phyloP scores from a whole-genome alignment of 2,797 vertebrate genomes.

The Chelon auratus region DNA sequence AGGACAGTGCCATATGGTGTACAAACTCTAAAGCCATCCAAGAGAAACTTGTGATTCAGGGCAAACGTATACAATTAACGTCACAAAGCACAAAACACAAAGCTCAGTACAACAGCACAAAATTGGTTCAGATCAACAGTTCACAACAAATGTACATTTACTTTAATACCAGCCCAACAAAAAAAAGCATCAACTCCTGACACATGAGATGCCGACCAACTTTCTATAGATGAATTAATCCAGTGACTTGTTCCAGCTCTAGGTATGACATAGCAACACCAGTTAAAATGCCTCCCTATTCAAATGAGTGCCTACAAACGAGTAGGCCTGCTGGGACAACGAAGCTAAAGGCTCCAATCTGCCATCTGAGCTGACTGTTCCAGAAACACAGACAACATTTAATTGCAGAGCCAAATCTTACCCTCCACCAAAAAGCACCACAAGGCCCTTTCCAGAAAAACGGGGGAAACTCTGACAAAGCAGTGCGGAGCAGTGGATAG shows the following conservation, averaged over 20 bases:
- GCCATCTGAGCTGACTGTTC: neutral
- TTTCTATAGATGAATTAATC: neutral
- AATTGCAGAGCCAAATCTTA: conserved; percentile 12
- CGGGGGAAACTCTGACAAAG: neutral
- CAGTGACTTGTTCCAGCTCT: neutral
- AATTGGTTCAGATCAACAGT: neutral
- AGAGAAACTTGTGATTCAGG: neutral
- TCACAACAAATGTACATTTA: neutral
- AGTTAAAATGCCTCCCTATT: neutral
- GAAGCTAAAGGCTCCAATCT: neutral
- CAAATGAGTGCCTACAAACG: conserved; percentile 4
- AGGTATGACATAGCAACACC: neutral
- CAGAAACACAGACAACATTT: conserved; percentile 12
- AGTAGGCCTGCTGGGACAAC: neutral
- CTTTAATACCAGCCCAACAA: neutral
- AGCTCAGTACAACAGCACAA: neutral
- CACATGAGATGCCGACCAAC: neutral
- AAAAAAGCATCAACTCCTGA: neutral
- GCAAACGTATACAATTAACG: neutral
- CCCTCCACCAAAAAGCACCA: conserved; percentile 3
- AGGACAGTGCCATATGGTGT: neutral
- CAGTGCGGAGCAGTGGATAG: conserved; percentile 12
- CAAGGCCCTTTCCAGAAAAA: neutral
- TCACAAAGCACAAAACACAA: neutral
- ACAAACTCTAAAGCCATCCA: no score